These are phyloP conservation scores for Drosophila malerkotliana DNA, from an alignment of 1,140 invertebrate species.

Conservation along the genomic window DNA sequence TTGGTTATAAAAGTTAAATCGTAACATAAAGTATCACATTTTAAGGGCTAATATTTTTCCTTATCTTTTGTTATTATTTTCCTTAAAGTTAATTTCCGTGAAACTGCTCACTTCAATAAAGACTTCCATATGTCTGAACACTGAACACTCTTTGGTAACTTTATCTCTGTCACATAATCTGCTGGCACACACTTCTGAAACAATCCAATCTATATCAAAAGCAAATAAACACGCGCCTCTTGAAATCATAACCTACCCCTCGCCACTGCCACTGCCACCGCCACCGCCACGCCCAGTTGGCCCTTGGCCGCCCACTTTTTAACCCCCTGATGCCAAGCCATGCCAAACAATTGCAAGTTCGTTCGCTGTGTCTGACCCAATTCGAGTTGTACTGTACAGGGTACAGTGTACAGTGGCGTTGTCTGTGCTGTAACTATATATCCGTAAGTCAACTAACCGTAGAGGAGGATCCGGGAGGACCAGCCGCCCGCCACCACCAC, in stretches of 20 bases:
- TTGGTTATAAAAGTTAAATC: too few relatives aligned
- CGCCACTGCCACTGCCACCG: background rate
- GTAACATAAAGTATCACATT: too few relatives aligned
- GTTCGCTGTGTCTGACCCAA: slow-evolving; percentile 70
- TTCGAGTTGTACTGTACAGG: slow-evolving; percentile 45
- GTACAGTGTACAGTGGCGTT: slow-evolving; percentile 1
- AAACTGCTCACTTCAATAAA: slow-evolving; percentile 34
- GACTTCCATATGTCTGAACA: slow-evolving; percentile 14
- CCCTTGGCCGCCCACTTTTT: background rate
- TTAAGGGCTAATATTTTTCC: too few relatives aligned
- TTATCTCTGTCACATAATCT: slow-evolving; percentile 55
- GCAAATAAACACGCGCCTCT: slow-evolving; percentile 76
- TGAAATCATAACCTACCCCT: slow-evolving; percentile 49
- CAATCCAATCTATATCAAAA: slow-evolving; percentile 77
- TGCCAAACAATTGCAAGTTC: slow-evolving; percentile 39
- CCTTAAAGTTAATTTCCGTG: slow-evolving; percentile 13
- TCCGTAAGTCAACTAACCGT: slow-evolving; percentile 63
- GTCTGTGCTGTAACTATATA: slow-evolving; percentile 44
- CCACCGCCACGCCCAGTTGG: background rate
- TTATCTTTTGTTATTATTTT: background rate
- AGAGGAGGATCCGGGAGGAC: slow-evolving; percentile 39
- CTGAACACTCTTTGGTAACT: slow-evolving; percentile 35
- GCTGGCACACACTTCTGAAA: slow-evolving; percentile 43
- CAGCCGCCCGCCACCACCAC: background rate
- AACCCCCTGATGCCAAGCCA: slow-evolving; percentile 10